Evolutionary conservation across 2,113 vertebrate genomes (phyloP).

Genomic region (Elanus axillaris): DNA sequence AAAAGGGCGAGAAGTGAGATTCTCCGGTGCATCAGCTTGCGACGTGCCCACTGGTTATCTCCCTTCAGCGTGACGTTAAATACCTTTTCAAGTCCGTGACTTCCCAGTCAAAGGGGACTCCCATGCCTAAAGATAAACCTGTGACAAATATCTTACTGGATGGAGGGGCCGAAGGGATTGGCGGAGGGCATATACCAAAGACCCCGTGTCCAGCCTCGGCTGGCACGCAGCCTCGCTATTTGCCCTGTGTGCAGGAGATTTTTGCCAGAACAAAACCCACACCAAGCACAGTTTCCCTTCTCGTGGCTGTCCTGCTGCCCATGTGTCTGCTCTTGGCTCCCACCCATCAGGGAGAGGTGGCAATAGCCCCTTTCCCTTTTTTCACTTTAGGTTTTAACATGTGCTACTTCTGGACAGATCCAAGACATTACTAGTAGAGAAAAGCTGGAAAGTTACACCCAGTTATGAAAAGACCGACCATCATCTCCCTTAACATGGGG

Average conservation of each 20-base stretch:
- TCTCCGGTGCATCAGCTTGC: not conserved
- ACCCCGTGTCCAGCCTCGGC: rapidly evolving
- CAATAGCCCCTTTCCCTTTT: not conserved
- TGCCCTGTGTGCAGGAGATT: not conserved
- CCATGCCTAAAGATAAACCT: not conserved
- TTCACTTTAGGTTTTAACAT: not conserved
- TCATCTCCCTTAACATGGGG: not conserved
- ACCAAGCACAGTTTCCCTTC: not conserved
- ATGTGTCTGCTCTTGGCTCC: not conserved
- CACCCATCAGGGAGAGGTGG: not conserved
- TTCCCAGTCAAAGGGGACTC: not conserved
- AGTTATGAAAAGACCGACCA: not conserved
- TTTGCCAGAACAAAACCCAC: rapidly evolving
- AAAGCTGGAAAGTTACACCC: not conserved
- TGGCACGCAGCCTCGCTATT: rapidly evolving
- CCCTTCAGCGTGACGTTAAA: rapidly evolving
- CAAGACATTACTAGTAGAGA: not conserved
- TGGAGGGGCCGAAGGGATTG: not conserved
- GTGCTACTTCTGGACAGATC: not conserved
- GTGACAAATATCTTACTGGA: not conserved
- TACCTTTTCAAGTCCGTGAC: rapidly evolving
- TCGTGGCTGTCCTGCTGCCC: not conserved
- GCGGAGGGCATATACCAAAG: rapidly evolving
- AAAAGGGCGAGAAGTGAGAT: rapidly evolving
- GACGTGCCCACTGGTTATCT: rapidly evolving